A percentile compares a stretch with the other conserved stretches of the same genome.
Evolutionary conservation across 2,113 vertebrate species (phyloP).

Genomic region (Rhinichthys klamathensis): DNA sequence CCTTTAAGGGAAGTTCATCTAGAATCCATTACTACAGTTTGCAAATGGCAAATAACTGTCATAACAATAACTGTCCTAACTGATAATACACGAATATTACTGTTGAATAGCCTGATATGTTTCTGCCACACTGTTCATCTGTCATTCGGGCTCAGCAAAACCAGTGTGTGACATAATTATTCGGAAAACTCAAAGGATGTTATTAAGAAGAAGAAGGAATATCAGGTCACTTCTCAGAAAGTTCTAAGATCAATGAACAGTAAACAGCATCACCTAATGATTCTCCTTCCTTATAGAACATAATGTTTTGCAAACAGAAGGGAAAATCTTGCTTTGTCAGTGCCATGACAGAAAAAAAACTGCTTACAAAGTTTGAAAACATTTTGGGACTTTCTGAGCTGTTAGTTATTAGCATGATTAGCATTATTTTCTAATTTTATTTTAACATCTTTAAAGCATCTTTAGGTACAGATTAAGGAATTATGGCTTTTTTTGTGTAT

Average conservation of each 20-base stretch:
- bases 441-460: too few relatives aligned
- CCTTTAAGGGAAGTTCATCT: background rate
- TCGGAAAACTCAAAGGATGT: conserved; percentile 6
- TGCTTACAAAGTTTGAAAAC: background rate
- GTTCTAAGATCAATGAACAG: background rate
- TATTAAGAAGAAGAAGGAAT: conserved; percentile 9
- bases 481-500: background rate
- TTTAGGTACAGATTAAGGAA: too few relatives aligned
- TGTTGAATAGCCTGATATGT: background rate
- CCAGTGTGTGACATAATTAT: background rate
- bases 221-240: conserved; percentile 26
- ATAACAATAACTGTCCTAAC: background rate
- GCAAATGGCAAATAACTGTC: background rate
- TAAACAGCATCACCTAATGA: conserved; percentile 21
- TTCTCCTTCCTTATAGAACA: conserved; percentile 18
- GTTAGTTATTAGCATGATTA: background rate
- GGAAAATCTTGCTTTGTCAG: conserved; percentile 6
- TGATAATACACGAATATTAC: background rate
- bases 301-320: conserved; percentile 23
- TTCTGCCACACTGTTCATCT: background rate
- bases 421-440: background rate
- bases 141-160: background rate
- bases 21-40: background rate
- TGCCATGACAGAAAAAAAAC: background rate
- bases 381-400: background rate